Percentiles rank a stretch among this genome's conserved stretches.
Conservation (phyloP, 2,113 vertebrate genomes). For the Proterorhinus semilunaris region DNA sequence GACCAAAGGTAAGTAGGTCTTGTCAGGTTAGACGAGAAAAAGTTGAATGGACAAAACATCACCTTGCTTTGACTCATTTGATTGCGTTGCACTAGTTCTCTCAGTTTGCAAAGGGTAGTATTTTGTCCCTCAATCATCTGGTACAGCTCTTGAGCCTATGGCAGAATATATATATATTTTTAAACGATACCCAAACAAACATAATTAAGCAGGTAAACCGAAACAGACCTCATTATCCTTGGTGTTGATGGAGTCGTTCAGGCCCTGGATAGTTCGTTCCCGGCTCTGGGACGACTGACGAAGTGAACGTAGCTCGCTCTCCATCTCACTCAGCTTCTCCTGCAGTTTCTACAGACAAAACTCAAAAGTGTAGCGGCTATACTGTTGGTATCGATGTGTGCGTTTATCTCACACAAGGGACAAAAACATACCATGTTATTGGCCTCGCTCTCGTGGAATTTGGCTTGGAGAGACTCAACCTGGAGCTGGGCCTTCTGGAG, state of each 20-base stretch:
- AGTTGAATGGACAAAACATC: conserved; percentile 8
- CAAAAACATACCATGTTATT: conserved; percentile 81
- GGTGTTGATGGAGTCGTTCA: conserved; percentile 82
- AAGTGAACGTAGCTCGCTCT: conserved; percentile 82
- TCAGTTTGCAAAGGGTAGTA: conserved; percentile 85
- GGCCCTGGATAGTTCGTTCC: conserved; percentile 83
- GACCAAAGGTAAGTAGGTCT: neutral
- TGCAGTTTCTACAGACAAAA: conserved; percentile 82
- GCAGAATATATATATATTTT: neutral
- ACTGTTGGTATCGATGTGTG: neutral
- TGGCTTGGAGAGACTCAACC: conserved; percentile 79
- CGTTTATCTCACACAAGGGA: neutral
- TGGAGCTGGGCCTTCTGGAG: conserved; percentile 82
- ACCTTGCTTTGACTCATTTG: conserved; percentile 83
- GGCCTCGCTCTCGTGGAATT: conserved; percentile 83
- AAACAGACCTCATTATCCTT: conserved; percentile 86
- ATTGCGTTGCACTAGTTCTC: conserved; percentile 83
- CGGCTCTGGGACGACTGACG: conserved; percentile 83
- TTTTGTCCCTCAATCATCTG: conserved; percentile 88
- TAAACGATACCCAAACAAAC: neutral
- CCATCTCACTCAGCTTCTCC: conserved; percentile 88
- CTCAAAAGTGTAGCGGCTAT: too few relatives aligned
- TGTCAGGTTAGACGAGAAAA: neutral
- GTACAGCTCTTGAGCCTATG: conserved; percentile 87
- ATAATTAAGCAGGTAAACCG: neutral